Conservation (phyloP, 2,888 invertebrate genomes). For the Aspidiotus rigidus region DNA sequence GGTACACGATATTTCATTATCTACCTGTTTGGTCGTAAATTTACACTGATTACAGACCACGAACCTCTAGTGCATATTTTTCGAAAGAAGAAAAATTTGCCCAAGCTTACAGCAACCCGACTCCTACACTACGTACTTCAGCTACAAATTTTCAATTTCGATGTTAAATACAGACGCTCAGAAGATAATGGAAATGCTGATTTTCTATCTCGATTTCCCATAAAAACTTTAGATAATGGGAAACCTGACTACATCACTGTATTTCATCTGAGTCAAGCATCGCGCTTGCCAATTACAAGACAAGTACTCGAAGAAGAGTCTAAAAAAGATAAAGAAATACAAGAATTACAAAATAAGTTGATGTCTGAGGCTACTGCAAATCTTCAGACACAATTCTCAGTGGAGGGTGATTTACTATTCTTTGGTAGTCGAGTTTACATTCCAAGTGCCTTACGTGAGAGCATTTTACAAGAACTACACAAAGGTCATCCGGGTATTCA, state of each 20-base stretch:
- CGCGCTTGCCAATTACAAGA: background rate
- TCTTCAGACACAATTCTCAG: background rate
- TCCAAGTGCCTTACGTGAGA: background rate
- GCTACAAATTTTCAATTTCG: constrained; percentile 18
- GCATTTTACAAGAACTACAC: background rate
- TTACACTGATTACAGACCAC: constrained; percentile 8
- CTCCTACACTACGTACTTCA: constrained; percentile 34
- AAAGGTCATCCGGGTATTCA: constrained; percentile 1
- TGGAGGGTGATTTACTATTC: background rate
- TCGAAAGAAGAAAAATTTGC: constrained; percentile 13
- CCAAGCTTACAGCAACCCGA: constrained; percentile 31
- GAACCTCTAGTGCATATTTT: constrained; percentile 9
- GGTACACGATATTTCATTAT: background rate
- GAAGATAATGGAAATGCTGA: constrained; percentile 15
- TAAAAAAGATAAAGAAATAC: background rate
- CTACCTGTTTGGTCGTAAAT: constrained; percentile 12
- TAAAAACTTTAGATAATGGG: background rate
- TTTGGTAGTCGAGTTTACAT: constrained; percentile 5
- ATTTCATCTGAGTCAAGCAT: constrained; percentile 21
- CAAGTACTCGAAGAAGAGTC: background rate
- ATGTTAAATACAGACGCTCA: background rate
- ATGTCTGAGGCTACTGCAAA: background rate
- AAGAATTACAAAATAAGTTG: background rate
- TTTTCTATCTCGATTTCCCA: constrained; percentile 5
- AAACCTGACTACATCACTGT: background rate